Evolutionary conservation across 92 coral and sea anemone genomes (phyloP).

Genomic region (Phenganax marumi): DNA sequence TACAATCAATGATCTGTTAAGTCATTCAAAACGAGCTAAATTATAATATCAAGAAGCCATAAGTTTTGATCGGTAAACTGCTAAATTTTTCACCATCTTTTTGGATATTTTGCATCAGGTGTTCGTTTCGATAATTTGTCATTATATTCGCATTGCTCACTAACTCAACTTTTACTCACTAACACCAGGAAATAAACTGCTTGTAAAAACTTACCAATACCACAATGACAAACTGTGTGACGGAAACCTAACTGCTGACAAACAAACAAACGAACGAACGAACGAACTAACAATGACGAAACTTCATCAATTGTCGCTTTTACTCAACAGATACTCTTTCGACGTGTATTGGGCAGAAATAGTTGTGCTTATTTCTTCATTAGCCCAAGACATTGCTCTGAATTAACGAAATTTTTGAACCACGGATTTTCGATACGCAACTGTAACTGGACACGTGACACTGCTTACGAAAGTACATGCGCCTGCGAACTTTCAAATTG

Average conservation of each 20-base stretch:
- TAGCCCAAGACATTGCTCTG: constrained; percentile 42
- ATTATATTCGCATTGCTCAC: background rate
- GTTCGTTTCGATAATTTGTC: too few relatives aligned
- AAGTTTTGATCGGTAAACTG: too few relatives aligned
- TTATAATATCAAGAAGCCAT: too few relatives aligned
- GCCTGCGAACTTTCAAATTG: constrained; percentile 8
- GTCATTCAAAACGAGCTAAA: too few relatives aligned
- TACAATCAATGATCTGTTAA: too few relatives aligned
- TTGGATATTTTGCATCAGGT: too few relatives aligned
- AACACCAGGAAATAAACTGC: background rate
- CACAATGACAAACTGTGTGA: background rate
- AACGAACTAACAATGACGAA: background rate
- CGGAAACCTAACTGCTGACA: constrained; percentile 8
- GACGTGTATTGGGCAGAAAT: constrained; percentile 21
- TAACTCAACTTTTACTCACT: background rate
- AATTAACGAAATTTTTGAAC: background rate
- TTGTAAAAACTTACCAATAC: background rate
- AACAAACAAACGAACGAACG: background rate
- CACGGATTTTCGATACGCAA: background rate
- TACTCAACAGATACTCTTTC: background rate
- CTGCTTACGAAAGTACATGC: background rate
- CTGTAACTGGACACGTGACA: background rate
- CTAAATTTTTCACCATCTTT: too few relatives aligned
- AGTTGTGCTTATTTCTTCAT: constrained; percentile 23
- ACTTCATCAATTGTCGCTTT: background rate